phyloP scores from a whole-genome alignment of 2,113 vertebrate genomes.

The Ceyx cyanopectus region DNA sequence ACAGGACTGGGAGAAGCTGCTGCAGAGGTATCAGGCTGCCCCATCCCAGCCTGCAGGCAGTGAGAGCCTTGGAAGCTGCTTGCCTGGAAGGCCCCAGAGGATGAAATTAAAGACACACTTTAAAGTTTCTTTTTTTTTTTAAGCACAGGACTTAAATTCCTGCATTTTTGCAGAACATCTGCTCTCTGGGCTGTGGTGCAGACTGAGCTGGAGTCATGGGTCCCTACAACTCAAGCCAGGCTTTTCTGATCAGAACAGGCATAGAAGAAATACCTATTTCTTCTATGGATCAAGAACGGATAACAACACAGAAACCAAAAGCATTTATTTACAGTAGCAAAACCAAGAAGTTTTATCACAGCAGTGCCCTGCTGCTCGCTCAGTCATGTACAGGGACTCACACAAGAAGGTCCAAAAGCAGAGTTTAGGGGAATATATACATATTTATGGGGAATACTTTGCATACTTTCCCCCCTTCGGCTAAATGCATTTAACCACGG shows the following conservation, averaged over 20 bases:
- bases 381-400: neutral
- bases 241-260: neutral
- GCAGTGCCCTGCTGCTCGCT: neutral
- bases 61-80: neutral
- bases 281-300: neutral
- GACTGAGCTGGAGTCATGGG: neutral
- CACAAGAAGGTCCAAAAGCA: neutral
- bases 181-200: neutral
- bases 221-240: neutral
- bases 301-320: neutral
- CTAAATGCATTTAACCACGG: neutral
- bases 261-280: neutral
- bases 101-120: conserved; percentile 42
- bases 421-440: neutral
- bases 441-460: neutral
- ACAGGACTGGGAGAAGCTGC: rapidly evolving
- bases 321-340: neutral
- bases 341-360: neutral
- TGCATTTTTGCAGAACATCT: neutral
- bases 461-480: neutral
- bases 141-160: neutral
- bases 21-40: neutral
- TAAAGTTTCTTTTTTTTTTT: neutral
- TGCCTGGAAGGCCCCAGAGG: neutral
- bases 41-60: neutral